Conservation (phyloP, 1,140 invertebrate species). For the Lepidurus couesii region DNA sequence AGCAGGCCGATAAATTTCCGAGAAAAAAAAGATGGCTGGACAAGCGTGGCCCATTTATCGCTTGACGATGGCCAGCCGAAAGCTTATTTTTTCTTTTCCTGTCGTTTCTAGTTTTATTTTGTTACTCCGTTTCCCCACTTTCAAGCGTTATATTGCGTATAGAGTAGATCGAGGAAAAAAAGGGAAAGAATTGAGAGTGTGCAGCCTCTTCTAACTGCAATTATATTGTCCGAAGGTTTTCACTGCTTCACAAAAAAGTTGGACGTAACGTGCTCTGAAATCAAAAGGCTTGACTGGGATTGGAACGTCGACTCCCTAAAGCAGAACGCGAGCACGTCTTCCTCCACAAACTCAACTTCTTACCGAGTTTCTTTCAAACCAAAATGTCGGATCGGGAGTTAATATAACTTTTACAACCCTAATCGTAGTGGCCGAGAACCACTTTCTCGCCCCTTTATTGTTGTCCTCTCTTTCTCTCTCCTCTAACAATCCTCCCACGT, state of each 20-base stretch:
- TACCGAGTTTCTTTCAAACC: background rate
- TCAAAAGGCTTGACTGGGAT: background rate
- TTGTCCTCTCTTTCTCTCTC: background rate
- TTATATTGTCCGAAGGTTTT: background rate
- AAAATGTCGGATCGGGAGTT: background rate
- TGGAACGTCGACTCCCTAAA: background rate
- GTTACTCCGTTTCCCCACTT: background rate
- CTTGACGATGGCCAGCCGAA: background rate
- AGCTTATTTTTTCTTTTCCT: background rate
- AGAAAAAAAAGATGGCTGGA: background rate
- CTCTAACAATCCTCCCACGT: background rate
- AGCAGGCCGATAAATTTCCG: background rate
- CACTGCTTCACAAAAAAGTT: background rate
- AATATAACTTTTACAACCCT: background rate
- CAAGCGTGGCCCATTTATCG: slow-evolving; percentile 7
- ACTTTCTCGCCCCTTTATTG: slow-evolving; percentile 14
- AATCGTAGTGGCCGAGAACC: background rate
- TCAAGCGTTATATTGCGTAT: background rate
- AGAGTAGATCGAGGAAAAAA: background rate
- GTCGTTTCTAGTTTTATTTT: too few relatives aligned
- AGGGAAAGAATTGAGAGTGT: background rate
- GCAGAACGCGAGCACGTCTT: slow-evolving; percentile 1
- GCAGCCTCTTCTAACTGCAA: background rate
- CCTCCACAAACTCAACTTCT: background rate
- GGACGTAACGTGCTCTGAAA: background rate